Base-by-base conservation (phyloP, 2,113 vertebrate genomes). In the Potamarius usumacintae region DNA sequence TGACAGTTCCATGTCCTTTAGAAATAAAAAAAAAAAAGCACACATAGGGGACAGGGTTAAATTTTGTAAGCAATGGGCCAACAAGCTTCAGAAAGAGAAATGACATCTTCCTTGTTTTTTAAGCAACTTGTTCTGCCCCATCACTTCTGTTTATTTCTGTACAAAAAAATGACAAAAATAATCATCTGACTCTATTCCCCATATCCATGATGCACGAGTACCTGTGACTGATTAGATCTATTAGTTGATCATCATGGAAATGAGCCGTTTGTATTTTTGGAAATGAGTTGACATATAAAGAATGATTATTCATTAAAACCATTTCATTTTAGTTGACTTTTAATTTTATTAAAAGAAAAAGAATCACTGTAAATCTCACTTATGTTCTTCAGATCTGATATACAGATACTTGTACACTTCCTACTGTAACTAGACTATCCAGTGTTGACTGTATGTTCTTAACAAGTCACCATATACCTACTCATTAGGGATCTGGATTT, bases 41-140 rank as follows among this genome's bases (percentile, higher is more conserved):
- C 14, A 27, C 22, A n/a, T 78, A n/a, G 2, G 5, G 11, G 22
- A 27, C 12, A 55, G 50, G 25, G 22, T n/a, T n/a, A 5, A n/a
- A 53, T 79, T 79, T 18, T 27, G 76, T 55, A 55, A 79, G 76
- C 52, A 30, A 27, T 79, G 52, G 7, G 76, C 22, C 52, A 79
- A 79, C 52, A 79, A 79, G 52, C 76, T 55, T 27, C 76, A 79
- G n/a, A 79, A 79, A 27, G 12, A 79, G 25, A 79, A 79, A 79
- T 79, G 11, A 79, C 76, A 79, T 52, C 17, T 2, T 8, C 25
- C 10, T 53, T 77, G 50, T 77, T 52, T 77, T 53, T 22, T 25
- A 48, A 42, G 4, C 72, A 50, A 12, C 42, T 25, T 25, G 20
- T 77, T 50, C 48, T 53, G 5, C 22, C 22, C 50, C 50, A 77